phyloP scores from a whole-genome alignment of 1,140 invertebrate species.

The Oscheius sp. region DNA sequence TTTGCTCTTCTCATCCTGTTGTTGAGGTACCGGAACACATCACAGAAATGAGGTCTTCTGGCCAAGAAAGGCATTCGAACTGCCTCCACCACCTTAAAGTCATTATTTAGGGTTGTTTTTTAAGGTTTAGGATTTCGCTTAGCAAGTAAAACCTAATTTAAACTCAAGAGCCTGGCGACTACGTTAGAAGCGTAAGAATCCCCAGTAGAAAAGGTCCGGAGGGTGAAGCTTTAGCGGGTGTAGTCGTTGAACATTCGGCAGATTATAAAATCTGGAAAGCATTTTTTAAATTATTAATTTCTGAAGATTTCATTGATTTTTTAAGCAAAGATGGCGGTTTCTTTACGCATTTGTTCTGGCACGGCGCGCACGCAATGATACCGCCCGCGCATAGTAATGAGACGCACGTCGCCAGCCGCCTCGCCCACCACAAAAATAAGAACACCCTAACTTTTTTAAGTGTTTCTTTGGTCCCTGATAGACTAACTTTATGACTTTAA shows the following conservation, averaged over 20 bases:
- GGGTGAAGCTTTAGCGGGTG: constrained; percentile 42
- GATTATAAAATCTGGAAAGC: background rate
- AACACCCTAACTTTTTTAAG: no score
- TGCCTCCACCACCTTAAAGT: constrained; percentile 50
- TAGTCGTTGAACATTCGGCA: constrained; percentile 37
- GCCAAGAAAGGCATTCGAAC: constrained; percentile 41
- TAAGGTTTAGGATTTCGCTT: no score
- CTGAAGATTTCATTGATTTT: background rate
- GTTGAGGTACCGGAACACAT: constrained; percentile 17
- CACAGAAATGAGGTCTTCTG: constrained; percentile 35
- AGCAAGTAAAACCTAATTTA: no score
- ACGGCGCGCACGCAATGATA: no score
- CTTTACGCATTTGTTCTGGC: no score
- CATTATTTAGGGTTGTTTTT: background rate
- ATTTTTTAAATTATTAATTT: background rate
- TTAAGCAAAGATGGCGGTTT: background rate
- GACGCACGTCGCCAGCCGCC: no score
- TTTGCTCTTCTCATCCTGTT: constrained; percentile 24
- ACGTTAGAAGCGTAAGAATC: constrained; percentile 50
- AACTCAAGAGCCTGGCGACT: constrained; percentile 27
- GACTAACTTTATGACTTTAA: no score
- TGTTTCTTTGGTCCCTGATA: no score
- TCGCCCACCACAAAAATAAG: no score
- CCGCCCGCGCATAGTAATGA: no score
- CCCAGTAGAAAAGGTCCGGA: constrained; percentile 50